phyloP scores from a whole-genome alignment of 2,113 vertebrate species.

The Marmota monax region DNA sequence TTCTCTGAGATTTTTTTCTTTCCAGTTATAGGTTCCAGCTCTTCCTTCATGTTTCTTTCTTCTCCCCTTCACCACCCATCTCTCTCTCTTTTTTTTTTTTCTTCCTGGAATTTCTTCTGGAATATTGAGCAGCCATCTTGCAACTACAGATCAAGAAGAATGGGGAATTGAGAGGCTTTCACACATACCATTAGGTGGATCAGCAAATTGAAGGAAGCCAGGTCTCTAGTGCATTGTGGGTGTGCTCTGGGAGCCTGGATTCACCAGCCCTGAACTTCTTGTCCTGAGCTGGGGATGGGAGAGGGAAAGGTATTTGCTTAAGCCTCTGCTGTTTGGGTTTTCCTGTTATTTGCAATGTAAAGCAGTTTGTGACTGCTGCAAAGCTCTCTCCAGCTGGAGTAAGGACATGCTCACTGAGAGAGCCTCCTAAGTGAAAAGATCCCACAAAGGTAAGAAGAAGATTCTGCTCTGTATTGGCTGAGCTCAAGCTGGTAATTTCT shows the following conservation, averaged over 20 bases:
- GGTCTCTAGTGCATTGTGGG: neutral
- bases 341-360: neutral
- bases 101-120: neutral
- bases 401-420: neutral
- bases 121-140: neutral
- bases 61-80: neutral
- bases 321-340: neutral
- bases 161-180: neutral
- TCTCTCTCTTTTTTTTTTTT: neutral
- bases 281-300: too few relatives aligned
- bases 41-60: neutral
- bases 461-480: neutral
- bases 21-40: neutral
- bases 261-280: neutral
- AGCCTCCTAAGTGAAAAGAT: neutral
- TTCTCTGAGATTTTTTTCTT: neutral
- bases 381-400: neutral
- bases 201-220: neutral
- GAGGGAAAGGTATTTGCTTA: neutral
- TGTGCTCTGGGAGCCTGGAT: neutral
- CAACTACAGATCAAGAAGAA: neutral
- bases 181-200: neutral
- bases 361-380: neutral
- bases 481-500: neutral
- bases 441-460: neutral